These are phyloP conservation scores for Cosmia trapezina DNA, from an alignment of 2,888 invertebrate genomes.

Conservation along the genomic window DNA sequence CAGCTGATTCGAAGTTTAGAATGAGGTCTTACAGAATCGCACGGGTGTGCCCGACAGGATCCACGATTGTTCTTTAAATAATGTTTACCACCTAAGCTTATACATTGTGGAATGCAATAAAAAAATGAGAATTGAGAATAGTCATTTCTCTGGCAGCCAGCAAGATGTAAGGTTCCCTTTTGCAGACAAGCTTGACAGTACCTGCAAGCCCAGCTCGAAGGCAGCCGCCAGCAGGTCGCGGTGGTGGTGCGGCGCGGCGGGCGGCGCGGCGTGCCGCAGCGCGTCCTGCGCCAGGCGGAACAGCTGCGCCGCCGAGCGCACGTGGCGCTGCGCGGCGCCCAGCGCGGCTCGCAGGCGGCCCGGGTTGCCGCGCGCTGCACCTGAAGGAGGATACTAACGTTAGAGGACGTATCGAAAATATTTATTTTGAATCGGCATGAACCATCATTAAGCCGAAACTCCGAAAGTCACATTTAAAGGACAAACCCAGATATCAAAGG, in stretches of 20 bases:
- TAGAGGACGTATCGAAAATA: not conserved
- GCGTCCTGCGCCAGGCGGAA: slow-evolving; percentile 96
- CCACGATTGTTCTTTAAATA: too few relatives aligned
- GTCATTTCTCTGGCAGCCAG: too few relatives aligned
- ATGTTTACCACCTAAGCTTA: too few relatives aligned
- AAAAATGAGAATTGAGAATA: too few relatives aligned
- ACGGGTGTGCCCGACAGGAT: too few relatives aligned
- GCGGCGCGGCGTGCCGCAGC: slow-evolving; percentile 94
- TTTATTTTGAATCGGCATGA: not conserved
- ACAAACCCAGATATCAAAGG: not conserved
- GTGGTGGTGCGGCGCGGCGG: slow-evolving; percentile 94
- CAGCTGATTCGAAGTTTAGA: too few relatives aligned
- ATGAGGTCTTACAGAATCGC: too few relatives aligned
- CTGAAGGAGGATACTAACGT: slow-evolving; percentile 59
- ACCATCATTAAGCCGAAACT: not conserved
- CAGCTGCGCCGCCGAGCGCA: slow-evolving; percentile 95
- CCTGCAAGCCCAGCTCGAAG: slow-evolving; percentile 95
- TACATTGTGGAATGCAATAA: too few relatives aligned
- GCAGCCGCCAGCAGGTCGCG: slow-evolving; percentile 94
- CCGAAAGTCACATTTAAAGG: not conserved
- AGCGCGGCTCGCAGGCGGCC: slow-evolving; percentile 93
- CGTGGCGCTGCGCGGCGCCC: slow-evolving; percentile 95
- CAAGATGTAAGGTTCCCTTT: too few relatives aligned
- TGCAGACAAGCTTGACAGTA: not conserved
- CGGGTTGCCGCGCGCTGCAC: slow-evolving; percentile 91